phyloP scores from a whole-genome alignment of 1,140 invertebrate species.

The Bombus fervidus region DNA sequence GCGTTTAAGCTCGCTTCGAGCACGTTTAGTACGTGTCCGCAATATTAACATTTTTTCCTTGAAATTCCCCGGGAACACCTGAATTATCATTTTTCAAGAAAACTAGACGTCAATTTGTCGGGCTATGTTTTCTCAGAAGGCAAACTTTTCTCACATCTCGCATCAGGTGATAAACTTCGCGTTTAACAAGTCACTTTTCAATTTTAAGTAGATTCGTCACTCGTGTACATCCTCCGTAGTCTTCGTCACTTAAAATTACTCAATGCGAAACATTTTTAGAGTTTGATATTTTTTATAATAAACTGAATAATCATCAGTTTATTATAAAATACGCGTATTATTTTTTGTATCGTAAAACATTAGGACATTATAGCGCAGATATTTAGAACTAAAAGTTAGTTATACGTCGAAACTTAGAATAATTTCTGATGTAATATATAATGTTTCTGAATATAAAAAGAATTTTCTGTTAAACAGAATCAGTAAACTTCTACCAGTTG shows the following conservation, averaged over 20 bases:
- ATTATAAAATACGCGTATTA: neutral
- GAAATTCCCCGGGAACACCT: slow-evolving; percentile 24
- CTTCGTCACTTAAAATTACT: neutral
- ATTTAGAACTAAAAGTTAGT: neutral
- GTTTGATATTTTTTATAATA: neutral
- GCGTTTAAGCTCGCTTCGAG: slow-evolving; percentile 26
- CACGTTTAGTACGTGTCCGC: slow-evolving; percentile 33
- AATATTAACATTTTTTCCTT: slow-evolving; percentile 39
- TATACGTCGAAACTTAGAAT: neutral
- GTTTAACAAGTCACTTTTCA: neutral
- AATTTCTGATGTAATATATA: neutral
- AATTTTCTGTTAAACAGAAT: neutral
- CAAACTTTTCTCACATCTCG: neutral
- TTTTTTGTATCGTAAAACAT: neutral
- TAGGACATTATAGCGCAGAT: neutral
- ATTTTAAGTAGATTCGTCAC: neutral
- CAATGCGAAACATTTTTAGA: neutral
- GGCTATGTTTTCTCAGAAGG: neutral
- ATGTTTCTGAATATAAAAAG: neutral
- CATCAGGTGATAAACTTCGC: neutral
- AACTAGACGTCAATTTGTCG: slow-evolving; percentile 11
- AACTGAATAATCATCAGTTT: neutral
- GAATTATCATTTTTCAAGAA: slow-evolving; percentile 39
- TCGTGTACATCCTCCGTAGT: too few relatives aligned
- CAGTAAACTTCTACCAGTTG: neutral